Evolutionary conservation across 2,797 vertebrate genomes (phyloP), one percentile per base, ranked within the genome.

Genomic region (Falco novaeseelandiae): DNA sequence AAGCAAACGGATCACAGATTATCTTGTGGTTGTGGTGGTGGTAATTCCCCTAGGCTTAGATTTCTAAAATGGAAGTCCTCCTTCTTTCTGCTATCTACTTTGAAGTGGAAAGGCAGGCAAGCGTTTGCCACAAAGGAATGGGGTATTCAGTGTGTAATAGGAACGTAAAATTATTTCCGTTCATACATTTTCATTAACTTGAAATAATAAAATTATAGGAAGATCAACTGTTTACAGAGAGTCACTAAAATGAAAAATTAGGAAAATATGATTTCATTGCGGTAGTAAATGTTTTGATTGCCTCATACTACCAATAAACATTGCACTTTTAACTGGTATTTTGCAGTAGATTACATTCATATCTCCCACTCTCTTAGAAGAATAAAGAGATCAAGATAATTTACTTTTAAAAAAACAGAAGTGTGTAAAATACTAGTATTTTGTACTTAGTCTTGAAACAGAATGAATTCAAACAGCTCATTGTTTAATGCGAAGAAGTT

Each of bases 261-360:
- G 80, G 36, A 93, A 93, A 92, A 87, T 57, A 16, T 26, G 15
- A 66, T 79, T 95, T 52, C 40, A 81, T 25, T 29, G 25, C 22
- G 20, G 42, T 79, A 73, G 40, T 88, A 93, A 90, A 89, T 83
- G 83, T 85, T 77, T 76, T 90, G 36, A 79, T 85, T 91, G 74
- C 32, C 49, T 95, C 57, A 54, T 36, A 29, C 17, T 86, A 40
- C 15, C 22, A 72, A 69, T 71, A 89, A 79, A 63, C 32, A n/a
- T 51, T 76, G 14, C 9, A 58, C 4, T 86, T 65, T 70, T 52
- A 59, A 6, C 32, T 36, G 40, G 20, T 78, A 70, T 67, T 57
- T 74, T 89, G 18, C 38, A 65, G 25, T 78, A n/a, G 42, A 63
- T 52, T 80, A 34, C 6, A 2, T 51, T 71, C 13, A 5, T 78